Evolutionary conservation across 2,797 vertebrate genomes (phyloP).

Genomic region (Danio choprae): DNA sequence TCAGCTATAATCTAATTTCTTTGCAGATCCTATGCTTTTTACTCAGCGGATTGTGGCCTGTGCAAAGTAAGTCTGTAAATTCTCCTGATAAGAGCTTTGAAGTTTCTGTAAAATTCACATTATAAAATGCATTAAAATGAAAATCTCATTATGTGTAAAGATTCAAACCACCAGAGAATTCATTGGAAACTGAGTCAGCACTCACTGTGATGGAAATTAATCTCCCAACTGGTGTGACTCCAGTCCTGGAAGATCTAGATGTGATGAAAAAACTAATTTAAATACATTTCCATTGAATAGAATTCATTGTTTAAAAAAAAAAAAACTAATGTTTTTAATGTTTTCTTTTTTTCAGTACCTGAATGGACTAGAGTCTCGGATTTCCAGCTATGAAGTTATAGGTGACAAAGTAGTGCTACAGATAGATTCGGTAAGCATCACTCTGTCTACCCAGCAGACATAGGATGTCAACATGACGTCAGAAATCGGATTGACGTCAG

Average conservation of each 20-base stretch:
- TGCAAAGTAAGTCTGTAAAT: slow-evolving; percentile 78
- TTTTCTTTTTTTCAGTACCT: slow-evolving; percentile 76
- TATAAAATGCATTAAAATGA: background rate
- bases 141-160: slow-evolving; percentile 66
- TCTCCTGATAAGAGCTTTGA: background rate
- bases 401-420: slow-evolving; percentile 83
- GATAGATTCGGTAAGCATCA: slow-evolving; percentile 75
- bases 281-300: background rate
- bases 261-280: slow-evolving; percentile 69
- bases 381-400: slow-evolving; percentile 82
- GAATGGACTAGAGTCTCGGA: slow-evolving; percentile 75
- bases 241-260: slow-evolving; percentile 81
- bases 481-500: too few species aligned
- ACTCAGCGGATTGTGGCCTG: slow-evolving; percentile 78
- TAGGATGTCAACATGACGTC: too few species aligned
- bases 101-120: background rate
- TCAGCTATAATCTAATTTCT: slow-evolving; percentile 6
- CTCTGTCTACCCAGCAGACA: too few species aligned
- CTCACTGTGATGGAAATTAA: slow-evolving; percentile 90
- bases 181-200: slow-evolving; percentile 74
- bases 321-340: background rate
- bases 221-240: slow-evolving; percentile 84
- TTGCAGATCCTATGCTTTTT: slow-evolving; percentile 59
- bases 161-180: slow-evolving; percentile 77
- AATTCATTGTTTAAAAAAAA: slow-evolving; percentile 10